A percentile compares a stretch with the other conserved stretches of the same genome.
These are phyloP conservation scores for Etheostoma cragini DNA, from an alignment of 2,113 vertebrate species.

Conservation along the genomic window DNA sequence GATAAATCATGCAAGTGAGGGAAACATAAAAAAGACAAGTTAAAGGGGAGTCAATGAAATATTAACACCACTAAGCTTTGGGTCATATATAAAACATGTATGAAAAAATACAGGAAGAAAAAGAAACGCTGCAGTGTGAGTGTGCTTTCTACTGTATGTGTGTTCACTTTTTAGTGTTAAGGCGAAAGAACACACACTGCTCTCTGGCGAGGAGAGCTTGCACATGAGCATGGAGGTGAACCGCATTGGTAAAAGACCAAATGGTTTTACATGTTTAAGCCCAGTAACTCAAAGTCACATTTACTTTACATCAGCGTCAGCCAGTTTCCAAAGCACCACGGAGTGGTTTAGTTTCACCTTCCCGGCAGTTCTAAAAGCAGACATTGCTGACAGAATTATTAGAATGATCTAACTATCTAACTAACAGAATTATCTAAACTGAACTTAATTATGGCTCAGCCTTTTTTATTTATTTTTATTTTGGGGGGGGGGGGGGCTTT, in stretches of 20 bases:
- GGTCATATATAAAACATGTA: background rate
- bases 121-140: constrained; percentile 5
- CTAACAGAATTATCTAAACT: background rate
- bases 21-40: background rate
- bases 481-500: no score
- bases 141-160: background rate
- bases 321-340: background rate
- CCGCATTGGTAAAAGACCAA: constrained; percentile 12
- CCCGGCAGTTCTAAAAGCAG: background rate
- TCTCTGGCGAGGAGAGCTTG: constrained; percentile 1
- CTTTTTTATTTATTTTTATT: no score
- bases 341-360: background rate
- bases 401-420: background rate
- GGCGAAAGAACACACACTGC: constrained; percentile 36
- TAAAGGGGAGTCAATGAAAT: constrained; percentile 15
- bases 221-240: background rate
- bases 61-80: background rate
- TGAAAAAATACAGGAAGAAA: constrained; percentile 18
- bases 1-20: background rate
- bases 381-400: background rate
- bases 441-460: background rate
- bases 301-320: constrained; percentile 31
- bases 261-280: constrained; percentile 10
- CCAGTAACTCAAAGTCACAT: constrained; percentile 15
- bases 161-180: background rate